These are phyloP conservation scores for Anodontia alba DNA, from an alignment of 2,888 invertebrate genomes.

Conservation along the genomic window DNA sequence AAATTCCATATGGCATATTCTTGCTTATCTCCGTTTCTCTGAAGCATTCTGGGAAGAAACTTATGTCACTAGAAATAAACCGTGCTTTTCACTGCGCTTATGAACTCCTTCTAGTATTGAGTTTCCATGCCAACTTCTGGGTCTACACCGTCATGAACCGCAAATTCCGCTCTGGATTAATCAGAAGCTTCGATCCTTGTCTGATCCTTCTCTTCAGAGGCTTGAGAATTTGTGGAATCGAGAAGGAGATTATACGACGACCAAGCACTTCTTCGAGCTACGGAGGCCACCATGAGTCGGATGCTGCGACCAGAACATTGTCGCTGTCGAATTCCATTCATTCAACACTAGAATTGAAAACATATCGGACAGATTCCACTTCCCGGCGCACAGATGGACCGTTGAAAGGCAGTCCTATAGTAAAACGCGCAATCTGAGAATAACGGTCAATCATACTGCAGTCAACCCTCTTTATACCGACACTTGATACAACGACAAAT, in stretches of 20 bases:
- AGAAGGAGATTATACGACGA: not conserved
- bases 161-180: constrained; percentile 31
- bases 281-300: not conserved
- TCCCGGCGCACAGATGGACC: not conserved
- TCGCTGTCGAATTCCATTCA: not conserved
- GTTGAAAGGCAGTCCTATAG: not conserved
- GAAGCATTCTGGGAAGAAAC: constrained; percentile 8
- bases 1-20: constrained; percentile 55
- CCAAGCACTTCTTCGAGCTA: constrained; percentile 2
- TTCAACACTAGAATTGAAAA: constrained; percentile 4
- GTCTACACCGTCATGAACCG: constrained; percentile 50
- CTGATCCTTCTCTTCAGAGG: not conserved
- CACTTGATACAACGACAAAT: too few species aligned
- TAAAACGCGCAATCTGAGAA: not conserved
- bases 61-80: constrained; percentile 29
- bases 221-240: not conserved
- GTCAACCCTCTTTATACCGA: too few species aligned
- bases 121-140: constrained; percentile 62
- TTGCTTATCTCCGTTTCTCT: constrained; percentile 23
- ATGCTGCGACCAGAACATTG: not conserved
- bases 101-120: constrained; percentile 45
- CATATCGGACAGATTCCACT: not conserved
- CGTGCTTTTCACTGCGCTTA: constrained; percentile 32
- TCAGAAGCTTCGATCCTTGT: constrained; percentile 10
- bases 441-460: too few species aligned